Percentiles rank a stretch among this genome's conserved stretches.
phyloP scores from a whole-genome alignment of 2,113 vertebrate genomes.

The Ailuropoda melanoleuca region DNA sequence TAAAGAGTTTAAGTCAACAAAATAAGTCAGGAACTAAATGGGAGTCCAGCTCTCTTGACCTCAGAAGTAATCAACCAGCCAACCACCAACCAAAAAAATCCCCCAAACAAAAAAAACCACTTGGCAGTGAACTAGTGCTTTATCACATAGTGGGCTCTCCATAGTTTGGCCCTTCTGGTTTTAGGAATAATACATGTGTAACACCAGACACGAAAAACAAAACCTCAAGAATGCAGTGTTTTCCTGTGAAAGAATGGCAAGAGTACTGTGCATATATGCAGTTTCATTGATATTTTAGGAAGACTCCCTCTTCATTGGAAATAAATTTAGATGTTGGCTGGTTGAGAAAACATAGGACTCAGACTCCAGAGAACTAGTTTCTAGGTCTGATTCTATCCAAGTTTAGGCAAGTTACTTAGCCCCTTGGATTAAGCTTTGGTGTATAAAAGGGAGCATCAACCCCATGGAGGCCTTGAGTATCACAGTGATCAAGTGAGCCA shows the following conservation, averaged over 20 bases:
- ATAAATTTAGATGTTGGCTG: neutral
- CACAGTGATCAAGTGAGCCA: neutral
- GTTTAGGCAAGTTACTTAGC: neutral
- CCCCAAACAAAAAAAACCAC: neutral
- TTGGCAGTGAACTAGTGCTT: neutral
- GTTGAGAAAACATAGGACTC: neutral
- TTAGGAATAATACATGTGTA: neutral
- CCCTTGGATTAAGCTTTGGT: neutral
- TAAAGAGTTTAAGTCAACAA: neutral
- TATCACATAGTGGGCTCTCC: neutral
- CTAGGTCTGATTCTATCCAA: neutral
- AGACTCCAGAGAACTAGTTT: neutral
- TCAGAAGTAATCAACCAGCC: neutral
- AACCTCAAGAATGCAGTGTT: neutral
- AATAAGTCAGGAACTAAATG: neutral
- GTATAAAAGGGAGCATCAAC: neutral
- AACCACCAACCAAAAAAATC: neutral
- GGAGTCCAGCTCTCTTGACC: neutral
- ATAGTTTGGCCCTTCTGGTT: neutral
- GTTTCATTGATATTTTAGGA: neutral
- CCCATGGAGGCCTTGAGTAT: neutral
- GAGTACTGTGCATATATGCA: neutral
- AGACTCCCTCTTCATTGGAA: neutral
- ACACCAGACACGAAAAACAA: neutral
- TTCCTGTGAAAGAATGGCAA: neutral